Evolutionary conservation across 2,113 vertebrate genomes (phyloP).

Genomic region (Crotophaga sulcirostris): DNA sequence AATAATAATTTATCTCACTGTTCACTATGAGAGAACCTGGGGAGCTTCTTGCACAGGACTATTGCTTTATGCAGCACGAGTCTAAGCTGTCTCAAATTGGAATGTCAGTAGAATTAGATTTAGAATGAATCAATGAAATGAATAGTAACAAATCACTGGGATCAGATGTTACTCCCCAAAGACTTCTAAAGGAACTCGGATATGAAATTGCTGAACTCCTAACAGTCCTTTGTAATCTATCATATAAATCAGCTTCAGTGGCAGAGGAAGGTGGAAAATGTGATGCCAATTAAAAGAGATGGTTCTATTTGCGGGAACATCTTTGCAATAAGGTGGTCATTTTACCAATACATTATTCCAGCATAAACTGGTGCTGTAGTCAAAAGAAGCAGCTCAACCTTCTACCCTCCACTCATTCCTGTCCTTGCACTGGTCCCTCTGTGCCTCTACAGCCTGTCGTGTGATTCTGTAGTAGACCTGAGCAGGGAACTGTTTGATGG

Average conservation of each 20-base stretch:
- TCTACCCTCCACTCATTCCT: background rate
- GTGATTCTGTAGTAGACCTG: background rate
- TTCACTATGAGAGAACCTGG: background rate
- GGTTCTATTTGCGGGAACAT: background rate
- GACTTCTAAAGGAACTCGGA: slow-evolving; percentile 40
- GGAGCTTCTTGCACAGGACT: background rate
- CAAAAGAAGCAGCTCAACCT: background rate
- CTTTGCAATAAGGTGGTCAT: slow-evolving; percentile 7
- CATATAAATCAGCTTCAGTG: slow-evolving; percentile 10
- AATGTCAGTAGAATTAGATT: slow-evolving; percentile 7
- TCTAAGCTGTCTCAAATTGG: background rate
- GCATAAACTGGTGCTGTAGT: background rate
- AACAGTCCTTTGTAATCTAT: slow-evolving; percentile 13
- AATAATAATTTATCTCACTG: background rate
- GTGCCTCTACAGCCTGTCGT: accelerated
- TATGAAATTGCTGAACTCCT: slow-evolving; percentile 41
- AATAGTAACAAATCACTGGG: slow-evolving; percentile 37
- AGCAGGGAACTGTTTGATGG: background rate
- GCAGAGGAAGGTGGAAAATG: slow-evolving; percentile 34
- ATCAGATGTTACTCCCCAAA: slow-evolving; percentile 34
- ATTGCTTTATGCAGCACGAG: background rate
- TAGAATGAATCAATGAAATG: slow-evolving; percentile 59
- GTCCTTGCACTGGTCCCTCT: background rate
- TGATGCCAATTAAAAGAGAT: slow-evolving; percentile 53
- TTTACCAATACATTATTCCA: slow-evolving; percentile 15